These are phyloP conservation scores for Diadophis punctatus DNA, from an alignment of 2,113 vertebrate genomes.

Conservation along the genomic window DNA sequence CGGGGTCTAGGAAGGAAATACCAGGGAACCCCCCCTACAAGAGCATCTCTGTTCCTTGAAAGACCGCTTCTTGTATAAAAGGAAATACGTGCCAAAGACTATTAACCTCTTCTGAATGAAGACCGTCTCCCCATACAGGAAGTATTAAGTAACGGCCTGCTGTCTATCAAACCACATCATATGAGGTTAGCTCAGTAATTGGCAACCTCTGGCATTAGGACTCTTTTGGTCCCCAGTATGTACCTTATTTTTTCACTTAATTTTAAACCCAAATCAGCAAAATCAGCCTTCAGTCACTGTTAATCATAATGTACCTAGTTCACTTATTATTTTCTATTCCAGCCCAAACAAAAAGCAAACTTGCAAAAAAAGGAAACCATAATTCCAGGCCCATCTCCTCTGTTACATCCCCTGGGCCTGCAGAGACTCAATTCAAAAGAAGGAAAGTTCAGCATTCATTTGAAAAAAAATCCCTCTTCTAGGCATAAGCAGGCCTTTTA, in stretches of 20 bases:
- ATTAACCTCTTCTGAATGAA: background rate
- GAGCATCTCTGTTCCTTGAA: background rate
- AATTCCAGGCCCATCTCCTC: background rate
- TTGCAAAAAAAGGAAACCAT: background rate
- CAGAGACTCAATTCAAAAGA: background rate
- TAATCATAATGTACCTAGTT: background rate
- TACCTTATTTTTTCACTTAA: background rate
- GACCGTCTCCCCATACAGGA: background rate
- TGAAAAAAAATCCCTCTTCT: background rate
- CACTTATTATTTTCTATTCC: background rate
- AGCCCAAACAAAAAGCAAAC: background rate
- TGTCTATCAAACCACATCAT: background rate
- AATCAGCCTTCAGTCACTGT: background rate
- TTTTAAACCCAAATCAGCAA: background rate
- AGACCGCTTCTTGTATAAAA: background rate
- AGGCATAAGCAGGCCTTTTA: background rate
- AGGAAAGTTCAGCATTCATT: background rate
- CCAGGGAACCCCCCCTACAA: background rate
- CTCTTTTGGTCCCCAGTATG: background rate
- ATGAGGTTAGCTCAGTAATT: background rate
- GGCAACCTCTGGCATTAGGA: background rate
- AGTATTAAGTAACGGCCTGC: background rate
- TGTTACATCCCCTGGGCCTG: background rate
- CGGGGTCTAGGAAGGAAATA: background rate
- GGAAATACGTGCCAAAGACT: background rate